Evolutionary conservation across 2,113 vertebrate genomes (phyloP), one percentile per base, ranked within the genome.

Genomic region (Centropus bengalensis): DNA sequence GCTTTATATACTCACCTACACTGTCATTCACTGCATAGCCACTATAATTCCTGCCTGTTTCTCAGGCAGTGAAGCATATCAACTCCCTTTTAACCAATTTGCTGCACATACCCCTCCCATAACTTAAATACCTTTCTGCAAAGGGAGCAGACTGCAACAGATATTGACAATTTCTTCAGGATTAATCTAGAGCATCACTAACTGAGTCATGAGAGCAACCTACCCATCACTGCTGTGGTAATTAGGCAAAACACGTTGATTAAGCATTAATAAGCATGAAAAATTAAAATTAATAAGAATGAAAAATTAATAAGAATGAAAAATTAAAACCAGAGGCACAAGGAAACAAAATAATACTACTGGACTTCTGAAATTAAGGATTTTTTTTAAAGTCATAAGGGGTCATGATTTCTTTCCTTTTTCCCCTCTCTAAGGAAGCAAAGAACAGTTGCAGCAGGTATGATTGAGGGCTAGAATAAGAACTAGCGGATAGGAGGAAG

Each of bases 211-310:
- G 6, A 88, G 45, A 52, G 30, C 23, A 78, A 58, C 14, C 8
- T 3, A n/a, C 16, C 9, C 16, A 54, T 27, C 23, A 30, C 55
- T n/a, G 22, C 19, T 40, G 40, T 0, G 0, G 7, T 70, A 81
- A 36, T 49, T 30, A 83, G 30, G 14, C 30, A 18, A 63, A 67
- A 51, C 13, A 36, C 23, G 4, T 16, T 62, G 17, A 17, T 9
- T 28, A 24, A 59, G 20, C 2, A 26, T 10, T 7, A 24, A 47
- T 1, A 62, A 9, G 36, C 4, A 33, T 21, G 6, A 62, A 45
- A 91, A 82, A 56, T 16, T 56, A 85, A 38, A 23, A 7, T 10
- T 40, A 44, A 49, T 30, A n/a, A n/a, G n/a, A n/a, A n/a, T n/a
- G n/a, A n/a, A n/a, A n/a, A n/a, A 26, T 10, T 7, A 24, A 47